Evolutionary conservation across 2,113 vertebrate genomes (phyloP).

Genomic region (Meles meles): DNA sequence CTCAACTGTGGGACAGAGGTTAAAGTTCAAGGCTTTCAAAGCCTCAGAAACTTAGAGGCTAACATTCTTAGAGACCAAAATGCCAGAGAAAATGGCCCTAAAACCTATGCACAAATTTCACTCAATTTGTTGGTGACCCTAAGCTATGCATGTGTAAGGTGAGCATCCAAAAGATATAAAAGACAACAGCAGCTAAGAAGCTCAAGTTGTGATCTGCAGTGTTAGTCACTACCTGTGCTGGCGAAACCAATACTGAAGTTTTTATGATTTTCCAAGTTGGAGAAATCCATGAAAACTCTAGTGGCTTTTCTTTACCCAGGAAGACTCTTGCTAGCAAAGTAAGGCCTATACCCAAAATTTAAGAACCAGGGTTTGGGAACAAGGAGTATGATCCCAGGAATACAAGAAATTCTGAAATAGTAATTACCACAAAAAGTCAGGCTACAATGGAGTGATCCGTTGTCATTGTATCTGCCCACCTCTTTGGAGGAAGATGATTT

Average conservation of each 20-base stretch:
- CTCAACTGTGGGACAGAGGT: background rate
- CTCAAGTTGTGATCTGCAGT: background rate
- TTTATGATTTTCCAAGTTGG: background rate
- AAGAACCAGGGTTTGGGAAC: background rate
- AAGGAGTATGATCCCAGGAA: background rate
- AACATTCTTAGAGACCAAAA: background rate
- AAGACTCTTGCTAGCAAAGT: background rate
- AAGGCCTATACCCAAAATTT: background rate
- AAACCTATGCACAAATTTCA: background rate
- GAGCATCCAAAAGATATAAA: background rate
- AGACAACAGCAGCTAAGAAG: background rate
- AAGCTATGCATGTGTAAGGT: background rate
- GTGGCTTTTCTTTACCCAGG: background rate
- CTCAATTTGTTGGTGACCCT: background rate
- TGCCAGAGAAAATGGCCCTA: background rate
- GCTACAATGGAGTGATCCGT: background rate
- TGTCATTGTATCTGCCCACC: background rate
- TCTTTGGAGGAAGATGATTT: background rate
- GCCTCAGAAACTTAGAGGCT: background rate
- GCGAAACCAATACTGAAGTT: background rate
- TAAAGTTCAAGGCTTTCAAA: background rate
- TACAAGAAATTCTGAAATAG: background rate
- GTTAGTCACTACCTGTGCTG: background rate
- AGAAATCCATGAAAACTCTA: background rate
- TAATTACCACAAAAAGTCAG: background rate